Conservation (phyloP, 2,888 invertebrate genomes). For the Hesperia comma region DNA sequence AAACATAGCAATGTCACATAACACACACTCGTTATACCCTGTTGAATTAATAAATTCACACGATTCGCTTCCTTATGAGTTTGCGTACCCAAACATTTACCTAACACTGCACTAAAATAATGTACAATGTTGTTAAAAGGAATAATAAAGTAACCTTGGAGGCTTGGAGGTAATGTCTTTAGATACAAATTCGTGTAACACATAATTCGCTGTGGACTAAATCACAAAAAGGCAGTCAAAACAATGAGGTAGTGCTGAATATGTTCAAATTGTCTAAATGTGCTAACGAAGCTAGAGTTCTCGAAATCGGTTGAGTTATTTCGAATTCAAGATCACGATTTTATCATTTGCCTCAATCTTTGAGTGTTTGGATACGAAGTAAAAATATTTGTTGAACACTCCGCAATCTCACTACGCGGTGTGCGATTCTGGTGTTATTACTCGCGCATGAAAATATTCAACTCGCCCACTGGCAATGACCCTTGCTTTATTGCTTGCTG, state of each 20-base stretch:
- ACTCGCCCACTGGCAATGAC: constrained; percentile 32
- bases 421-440: constrained; percentile 56
- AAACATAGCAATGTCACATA: constrained; percentile 19
- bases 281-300: constrained; percentile 34
- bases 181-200: constrained; percentile 39
- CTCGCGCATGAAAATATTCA: constrained; percentile 58
- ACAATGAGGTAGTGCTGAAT: constrained; percentile 39
- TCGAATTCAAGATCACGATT: constrained; percentile 51
- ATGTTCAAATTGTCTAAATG: constrained; percentile 19
- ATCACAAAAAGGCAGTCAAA: constrained; percentile 44
- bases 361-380: constrained; percentile 56
- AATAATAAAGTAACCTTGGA: constrained; percentile 44
- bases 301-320: constrained; percentile 42
- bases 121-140: constrained; percentile 23
- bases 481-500: constrained; percentile 32
- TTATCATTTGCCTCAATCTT: constrained; percentile 46
- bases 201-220: constrained; percentile 48
- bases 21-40: constrained; percentile 9
- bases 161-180: constrained; percentile 39
- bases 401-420: constrained; percentile 49
- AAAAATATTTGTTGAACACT: constrained; percentile 69
- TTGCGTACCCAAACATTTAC: constrained; percentile 18
- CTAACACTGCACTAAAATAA: constrained; percentile 21
- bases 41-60: constrained; percentile 33
- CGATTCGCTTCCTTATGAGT: constrained; percentile 29